These are phyloP conservation scores for Ctenoplectra terminalis DNA, from an alignment of 1,140 invertebrate species.

Conservation along the genomic window DNA sequence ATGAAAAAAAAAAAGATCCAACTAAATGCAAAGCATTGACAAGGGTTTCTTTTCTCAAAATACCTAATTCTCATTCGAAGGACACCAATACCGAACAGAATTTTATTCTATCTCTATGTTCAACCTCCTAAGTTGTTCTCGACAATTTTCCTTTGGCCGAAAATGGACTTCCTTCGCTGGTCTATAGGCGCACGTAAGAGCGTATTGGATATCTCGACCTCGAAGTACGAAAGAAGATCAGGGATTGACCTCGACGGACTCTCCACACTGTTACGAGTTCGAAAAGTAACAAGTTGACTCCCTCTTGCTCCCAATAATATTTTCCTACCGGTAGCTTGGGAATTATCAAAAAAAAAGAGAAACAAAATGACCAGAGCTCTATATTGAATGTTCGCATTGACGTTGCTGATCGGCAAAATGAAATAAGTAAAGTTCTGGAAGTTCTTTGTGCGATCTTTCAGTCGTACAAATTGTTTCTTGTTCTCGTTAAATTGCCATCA, in stretches of 20 bases:
- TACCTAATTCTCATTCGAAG: not conserved
- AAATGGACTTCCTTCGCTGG: conserved; percentile 5
- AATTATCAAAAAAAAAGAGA: conserved; percentile 31
- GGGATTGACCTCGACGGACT: conserved; percentile 58
- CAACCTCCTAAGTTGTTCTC: not conserved
- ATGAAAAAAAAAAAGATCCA: not conserved
- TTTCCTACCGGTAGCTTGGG: conserved; percentile 21
- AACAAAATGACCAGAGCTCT: not conserved
- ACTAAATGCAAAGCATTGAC: not conserved
- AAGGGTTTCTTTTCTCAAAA: not conserved
- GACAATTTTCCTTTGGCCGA: conserved; percentile 38
- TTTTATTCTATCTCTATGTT: conserved; percentile 27
- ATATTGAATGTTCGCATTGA: not conserved
- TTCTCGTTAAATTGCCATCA: too few relatives aligned
- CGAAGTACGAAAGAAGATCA: conserved; percentile 47
- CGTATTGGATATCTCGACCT: conserved; percentile 50
- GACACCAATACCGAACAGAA: not conserved
- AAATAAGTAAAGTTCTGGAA: not conserved
- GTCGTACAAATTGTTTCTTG: too few relatives aligned
- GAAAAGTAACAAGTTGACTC: conserved; percentile 41
- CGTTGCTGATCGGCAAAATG: not conserved
- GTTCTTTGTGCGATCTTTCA: too few relatives aligned
- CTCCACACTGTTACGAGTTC: conserved; percentile 49
- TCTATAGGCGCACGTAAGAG: conserved; percentile 36
- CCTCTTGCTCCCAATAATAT: conserved; percentile 10